phyloP scores from a whole-genome alignment of 1,140 invertebrate genomes.

The Lepidurus packardi region DNA sequence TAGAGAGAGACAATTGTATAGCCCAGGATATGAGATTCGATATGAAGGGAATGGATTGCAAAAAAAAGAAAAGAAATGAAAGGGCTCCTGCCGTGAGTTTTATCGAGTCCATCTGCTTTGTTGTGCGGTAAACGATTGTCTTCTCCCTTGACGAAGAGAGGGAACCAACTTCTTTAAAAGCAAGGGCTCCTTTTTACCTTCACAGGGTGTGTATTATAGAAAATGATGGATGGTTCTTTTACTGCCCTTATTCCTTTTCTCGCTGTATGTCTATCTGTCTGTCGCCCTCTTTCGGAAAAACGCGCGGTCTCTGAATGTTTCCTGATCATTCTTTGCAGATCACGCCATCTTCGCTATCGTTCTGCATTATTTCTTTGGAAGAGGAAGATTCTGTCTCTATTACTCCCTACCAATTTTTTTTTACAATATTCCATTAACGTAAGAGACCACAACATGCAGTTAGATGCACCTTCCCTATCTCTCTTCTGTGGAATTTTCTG shows the following conservation, averaged over 20 bases:
- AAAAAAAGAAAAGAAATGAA: neutral
- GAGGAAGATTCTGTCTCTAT: no score
- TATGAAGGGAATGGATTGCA: neutral
- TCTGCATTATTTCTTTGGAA: no score
- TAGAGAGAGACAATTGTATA: neutral
- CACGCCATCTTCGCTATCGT: no score
- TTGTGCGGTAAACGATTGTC: slow-evolving; percentile 10
- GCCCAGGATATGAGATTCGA: neutral
- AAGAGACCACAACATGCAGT: no score
- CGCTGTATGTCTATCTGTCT: no score
- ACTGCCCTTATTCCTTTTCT: neutral
- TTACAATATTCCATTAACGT: no score
- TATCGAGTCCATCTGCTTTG: slow-evolving; percentile 18
- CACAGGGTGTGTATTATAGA: neutral
- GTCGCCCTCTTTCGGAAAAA: neutral
- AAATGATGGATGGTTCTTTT: neutral
- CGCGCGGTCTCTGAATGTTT: neutral
- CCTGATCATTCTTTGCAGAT: no score
- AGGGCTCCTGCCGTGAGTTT: slow-evolving; percentile 10
- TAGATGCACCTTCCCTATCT: no score
- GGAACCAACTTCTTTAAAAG: neutral
- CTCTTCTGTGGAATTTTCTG: no score
- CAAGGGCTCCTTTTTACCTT: neutral
- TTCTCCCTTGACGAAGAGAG: neutral
- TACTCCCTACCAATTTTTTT: no score